phyloP scores from a whole-genome alignment of 2,888 invertebrate species.

The Leptinotarsa peninsularis region DNA sequence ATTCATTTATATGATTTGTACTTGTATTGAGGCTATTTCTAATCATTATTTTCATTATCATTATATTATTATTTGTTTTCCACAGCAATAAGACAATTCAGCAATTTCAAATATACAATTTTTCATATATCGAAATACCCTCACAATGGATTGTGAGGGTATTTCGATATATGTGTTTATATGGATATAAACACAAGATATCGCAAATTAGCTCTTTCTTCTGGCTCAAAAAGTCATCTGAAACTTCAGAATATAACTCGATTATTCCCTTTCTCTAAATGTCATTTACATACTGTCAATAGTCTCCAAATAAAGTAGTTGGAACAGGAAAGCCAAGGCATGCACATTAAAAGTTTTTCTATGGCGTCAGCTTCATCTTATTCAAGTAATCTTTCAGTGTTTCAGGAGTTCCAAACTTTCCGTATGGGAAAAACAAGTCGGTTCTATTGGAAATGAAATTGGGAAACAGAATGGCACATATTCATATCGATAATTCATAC shows the following conservation, averaged over 20 bases:
- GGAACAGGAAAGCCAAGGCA: neutral
- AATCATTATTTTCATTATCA: too few species aligned
- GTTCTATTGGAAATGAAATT: conserved; percentile 24
- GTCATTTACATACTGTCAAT: conserved; percentile 28
- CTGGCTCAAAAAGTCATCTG: neutral
- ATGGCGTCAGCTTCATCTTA: conserved; percentile 21
- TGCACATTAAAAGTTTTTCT: conserved; percentile 25
- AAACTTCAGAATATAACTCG: neutral
- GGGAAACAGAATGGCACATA: conserved; percentile 19
- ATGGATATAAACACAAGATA: neutral
- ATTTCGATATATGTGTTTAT: too few species aligned
- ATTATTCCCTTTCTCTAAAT: conserved; percentile 8
- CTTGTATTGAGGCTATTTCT: too few species aligned
- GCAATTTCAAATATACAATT: too few species aligned
- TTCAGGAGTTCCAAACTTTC: conserved; percentile 20
- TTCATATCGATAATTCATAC: conserved; percentile 3
- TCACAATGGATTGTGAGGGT: too few species aligned
- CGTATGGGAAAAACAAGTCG: conserved; percentile 15
- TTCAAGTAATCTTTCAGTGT: conserved; percentile 26
- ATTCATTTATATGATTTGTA: too few species aligned
- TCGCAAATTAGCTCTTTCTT: neutral
- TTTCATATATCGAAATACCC: too few species aligned
- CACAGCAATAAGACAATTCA: too few species aligned
- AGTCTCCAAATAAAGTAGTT: conserved; percentile 18
- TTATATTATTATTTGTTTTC: too few species aligned